These are phyloP conservation scores for Lingula anatina DNA, from an alignment of 2,888 invertebrate genomes.

Conservation along the genomic window DNA sequence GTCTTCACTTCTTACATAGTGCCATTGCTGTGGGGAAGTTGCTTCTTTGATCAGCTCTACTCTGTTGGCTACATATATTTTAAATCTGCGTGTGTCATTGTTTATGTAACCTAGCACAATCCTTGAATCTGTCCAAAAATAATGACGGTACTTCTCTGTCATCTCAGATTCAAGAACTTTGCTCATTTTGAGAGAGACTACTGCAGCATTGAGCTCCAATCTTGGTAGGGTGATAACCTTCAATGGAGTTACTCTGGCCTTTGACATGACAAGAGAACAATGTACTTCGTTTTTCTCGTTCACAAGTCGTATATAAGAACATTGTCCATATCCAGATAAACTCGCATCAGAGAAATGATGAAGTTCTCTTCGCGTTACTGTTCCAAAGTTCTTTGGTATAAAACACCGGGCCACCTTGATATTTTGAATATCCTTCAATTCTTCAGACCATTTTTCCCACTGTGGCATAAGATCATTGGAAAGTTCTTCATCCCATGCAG, in stretches of 20 bases:
- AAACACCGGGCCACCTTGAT: background rate
- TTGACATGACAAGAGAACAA: slow-evolving; percentile 16
- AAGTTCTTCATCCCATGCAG: slow-evolving; percentile 1
- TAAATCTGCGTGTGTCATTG: slow-evolving; percentile 9
- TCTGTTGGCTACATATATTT: slow-evolving; percentile 12
- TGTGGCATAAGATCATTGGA: background rate
- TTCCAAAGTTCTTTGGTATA: slow-evolving; percentile 1
- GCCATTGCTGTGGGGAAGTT: slow-evolving; percentile 7
- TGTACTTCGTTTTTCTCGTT: slow-evolving; percentile 7
- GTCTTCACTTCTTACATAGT: slow-evolving; percentile 8
- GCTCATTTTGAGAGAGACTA: slow-evolving; percentile 7
- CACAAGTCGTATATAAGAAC: slow-evolving; percentile 15
- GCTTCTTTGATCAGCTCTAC: slow-evolving; percentile 10
- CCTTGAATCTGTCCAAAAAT: slow-evolving; percentile 13
- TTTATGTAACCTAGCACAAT: slow-evolving; percentile 13
- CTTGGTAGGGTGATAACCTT: slow-evolving; percentile 9
- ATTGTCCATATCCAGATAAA: slow-evolving; percentile 16
- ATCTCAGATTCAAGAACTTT: slow-evolving; percentile 6
- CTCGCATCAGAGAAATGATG: slow-evolving; percentile 13
- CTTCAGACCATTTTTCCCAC: background rate
- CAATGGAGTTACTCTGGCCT: slow-evolving; percentile 13
- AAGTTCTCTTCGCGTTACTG: slow-evolving; percentile 2
- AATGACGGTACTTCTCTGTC: background rate
- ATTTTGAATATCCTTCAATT: background rate
- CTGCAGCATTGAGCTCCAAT: slow-evolving; percentile 12